Evolutionary conservation across 2,888 invertebrate species (phyloP).

Genomic region (Ochlodes sylvanus): DNA sequence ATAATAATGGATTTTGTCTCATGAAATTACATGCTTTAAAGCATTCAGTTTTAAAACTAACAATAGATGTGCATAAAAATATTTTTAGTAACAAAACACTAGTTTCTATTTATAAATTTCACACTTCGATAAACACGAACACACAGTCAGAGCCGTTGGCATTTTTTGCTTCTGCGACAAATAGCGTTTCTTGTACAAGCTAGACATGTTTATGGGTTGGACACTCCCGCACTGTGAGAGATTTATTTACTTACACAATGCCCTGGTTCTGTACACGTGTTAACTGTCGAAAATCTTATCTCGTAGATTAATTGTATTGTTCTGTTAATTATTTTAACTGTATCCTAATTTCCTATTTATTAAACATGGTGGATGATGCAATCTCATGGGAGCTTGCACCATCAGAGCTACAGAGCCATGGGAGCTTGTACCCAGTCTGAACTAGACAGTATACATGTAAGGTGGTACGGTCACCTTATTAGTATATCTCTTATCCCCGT

Average conservation of each 20-base stretch:
- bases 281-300: neutral
- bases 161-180: conserved; percentile 28
- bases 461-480: no score
- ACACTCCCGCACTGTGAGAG: conserved; percentile 57
- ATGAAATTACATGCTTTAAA: no score
- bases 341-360: no score
- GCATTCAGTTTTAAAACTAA: no score
- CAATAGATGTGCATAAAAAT: neutral
- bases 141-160: neutral
- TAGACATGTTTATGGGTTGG: conserved; percentile 65
- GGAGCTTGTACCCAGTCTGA: no score
- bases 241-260: conserved; percentile 53
- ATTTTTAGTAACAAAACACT: neutral
- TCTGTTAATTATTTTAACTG: no score
- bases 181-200: conserved; percentile 20
- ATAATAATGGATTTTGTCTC: no score
- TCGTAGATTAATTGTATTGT: neutral
- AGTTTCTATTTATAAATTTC: neutral
- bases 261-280: conserved; percentile 19
- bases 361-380: no score
- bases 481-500: no score
- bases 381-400: no score
- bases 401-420: no score
- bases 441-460: no score
- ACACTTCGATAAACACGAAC: conserved; percentile 10